Evolutionary conservation across 2,797 vertebrate genomes (phyloP), one percentile per base, ranked within the genome.

Genomic region (Gallirallus australis): DNA sequence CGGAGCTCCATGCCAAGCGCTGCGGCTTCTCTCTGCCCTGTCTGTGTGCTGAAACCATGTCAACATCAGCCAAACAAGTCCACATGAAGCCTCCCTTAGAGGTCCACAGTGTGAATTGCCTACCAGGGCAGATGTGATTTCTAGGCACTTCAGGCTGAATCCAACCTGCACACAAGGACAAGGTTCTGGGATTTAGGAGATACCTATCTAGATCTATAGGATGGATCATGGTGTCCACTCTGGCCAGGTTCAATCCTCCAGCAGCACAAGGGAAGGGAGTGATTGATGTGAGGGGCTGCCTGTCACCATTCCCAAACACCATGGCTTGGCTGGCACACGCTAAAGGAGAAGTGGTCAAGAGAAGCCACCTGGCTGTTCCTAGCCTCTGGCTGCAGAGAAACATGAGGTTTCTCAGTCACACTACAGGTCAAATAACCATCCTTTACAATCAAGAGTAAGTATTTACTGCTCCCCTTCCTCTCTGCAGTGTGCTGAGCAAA

Each of bases 361-460:
- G 56, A 56, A 28, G 59, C 21, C 52, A 79, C 30, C 54, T 90
- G 86, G n/a, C 50, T 6, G 0, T 15, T n/a, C 19, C 33, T 76
- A 2, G 0, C 15, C 71, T 83, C 75, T 65, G 39, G 21, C 39
- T 83, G 60, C 33, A 52, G 3, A n/a, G n/a, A n/a, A n/a, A 9
- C 60, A 69, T n/a, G 27, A n/a, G 50, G 14, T 20, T 57, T 47
- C 52, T 65, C 73, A 47, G 50, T 57, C 47, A 31, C 24, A 12
- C 16, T 35, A 0, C 0, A 27, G 48, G 12, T 47, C 39, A 54
- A 69, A 54, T 0, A 42, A 4, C 5, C 1, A 2, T 6, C 42
- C 76, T 52, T 24, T 39, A 76, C 85, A 64, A 69, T 9, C 21
- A 15, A 5, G 6, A 56, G 39, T 15, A 56, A 27, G 25, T 64